These are phyloP conservation scores for Parasteatoda lunata DNA, from an alignment of 2,888 invertebrate species.

Conservation along the genomic window DNA sequence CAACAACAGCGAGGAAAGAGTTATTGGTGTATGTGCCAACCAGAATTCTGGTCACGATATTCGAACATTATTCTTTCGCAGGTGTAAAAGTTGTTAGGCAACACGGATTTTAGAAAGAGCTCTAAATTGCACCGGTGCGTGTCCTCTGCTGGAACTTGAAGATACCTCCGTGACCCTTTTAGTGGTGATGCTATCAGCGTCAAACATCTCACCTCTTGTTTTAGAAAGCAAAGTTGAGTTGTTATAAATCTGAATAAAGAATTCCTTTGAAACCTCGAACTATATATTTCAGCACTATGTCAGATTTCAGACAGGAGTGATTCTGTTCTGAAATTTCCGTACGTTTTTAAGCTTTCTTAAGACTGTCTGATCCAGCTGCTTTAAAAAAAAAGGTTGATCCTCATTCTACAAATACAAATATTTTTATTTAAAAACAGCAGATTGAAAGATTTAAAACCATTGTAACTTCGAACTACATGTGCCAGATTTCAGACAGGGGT, in stretches of 20 bases:
- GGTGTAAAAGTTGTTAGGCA: conserved; percentile 34
- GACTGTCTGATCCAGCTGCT: too few species aligned
- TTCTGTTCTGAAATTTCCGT: too few species aligned
- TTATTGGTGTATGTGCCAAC: conserved; percentile 7
- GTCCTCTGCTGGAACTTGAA: background rate
- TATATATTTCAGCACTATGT: background rate
- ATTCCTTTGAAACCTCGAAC: background rate
- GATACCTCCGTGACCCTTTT: background rate
- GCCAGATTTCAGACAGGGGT: too few species aligned
- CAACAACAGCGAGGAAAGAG: background rate
- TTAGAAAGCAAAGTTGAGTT: background rate
- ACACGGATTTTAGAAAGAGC: conserved; percentile 44
- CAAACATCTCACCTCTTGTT: conserved; percentile 9
- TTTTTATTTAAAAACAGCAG: too few species aligned
- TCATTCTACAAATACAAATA: too few species aligned
- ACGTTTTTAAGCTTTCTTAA: too few species aligned
- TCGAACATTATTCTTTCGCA: conserved; percentile 50
- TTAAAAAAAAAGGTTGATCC: too few species aligned
- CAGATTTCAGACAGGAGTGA: background rate
- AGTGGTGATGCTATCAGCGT: conserved; percentile 19
- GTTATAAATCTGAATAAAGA: background rate
- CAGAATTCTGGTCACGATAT: conserved; percentile 59
- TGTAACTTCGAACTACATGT: too few species aligned
- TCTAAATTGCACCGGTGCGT: conserved; percentile 32
- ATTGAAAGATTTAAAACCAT: too few species aligned